Base-by-base conservation (phyloP, 2,888 invertebrate species). In the Sicus ferrugineus region DNA sequence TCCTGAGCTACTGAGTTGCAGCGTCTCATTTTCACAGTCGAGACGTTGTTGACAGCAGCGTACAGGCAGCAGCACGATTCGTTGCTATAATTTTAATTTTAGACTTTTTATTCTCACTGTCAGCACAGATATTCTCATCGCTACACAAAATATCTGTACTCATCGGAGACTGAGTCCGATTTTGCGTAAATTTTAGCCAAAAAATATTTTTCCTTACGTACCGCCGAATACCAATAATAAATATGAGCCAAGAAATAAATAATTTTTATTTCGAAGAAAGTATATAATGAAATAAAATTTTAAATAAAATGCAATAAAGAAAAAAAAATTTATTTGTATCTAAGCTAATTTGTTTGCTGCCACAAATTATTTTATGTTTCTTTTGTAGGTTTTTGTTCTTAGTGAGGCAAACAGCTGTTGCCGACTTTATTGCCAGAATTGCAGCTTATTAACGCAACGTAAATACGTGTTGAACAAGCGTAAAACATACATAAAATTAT, bases 321-420 rank as follows among this genome's bases (percentile, higher is more conserved):
- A 31, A 52, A 52, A 67, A 70, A 67, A 46, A n/a, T 28, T 48
- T 46, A 23, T 63, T 28, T 64, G 68, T 73, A 66, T 73, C 70
- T 74, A 72, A 67, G 68, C 72, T 75, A 72, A 79, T 81, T 78
- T 80, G 78, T 79, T 77, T 74, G 66, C 67, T 79, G 82, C 77
- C 80, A 81, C 75, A 80, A 78, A 74, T 77, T 74, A 78, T 79
- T 82, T n/a, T n/a, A n/a, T n/a, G n/a, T n/a, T n/a, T 74, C 75
- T 75, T 76, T 77, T 74, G 63, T 31, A 48, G 11, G 19, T 31
- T n/a, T 26, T 21, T 62, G 23, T 42, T 50, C 31, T 50, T 42
- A 42, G 11, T 42, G 2, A 23, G 16, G 21, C 11, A 30, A 30
- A 64, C 64, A 64, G 64, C 64, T 64, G 64, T 64, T 64, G 64